Conservation (phyloP, 1,140 invertebrate species). For the Augochlora pura region DNA sequence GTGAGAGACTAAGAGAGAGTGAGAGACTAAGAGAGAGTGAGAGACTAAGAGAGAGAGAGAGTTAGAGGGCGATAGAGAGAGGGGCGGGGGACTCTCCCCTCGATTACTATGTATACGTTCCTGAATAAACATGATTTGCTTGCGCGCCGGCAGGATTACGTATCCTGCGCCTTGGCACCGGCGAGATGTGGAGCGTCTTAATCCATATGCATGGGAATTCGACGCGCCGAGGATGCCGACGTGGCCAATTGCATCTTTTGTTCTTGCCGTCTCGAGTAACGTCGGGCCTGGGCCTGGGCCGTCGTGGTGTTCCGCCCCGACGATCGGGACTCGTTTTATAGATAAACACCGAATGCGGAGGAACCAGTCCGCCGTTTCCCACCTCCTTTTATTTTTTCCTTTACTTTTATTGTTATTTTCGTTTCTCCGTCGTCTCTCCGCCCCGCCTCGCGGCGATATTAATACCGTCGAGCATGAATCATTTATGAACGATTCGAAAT, state of each 20-base stretch:
- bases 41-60: too few relatives aligned
- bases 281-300: too few relatives aligned
- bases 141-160: conserved; percentile 50
- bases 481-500: conserved; percentile 51
- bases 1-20: too few relatives aligned
- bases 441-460: neutral
- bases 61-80: too few relatives aligned
- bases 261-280: conserved; percentile 11
- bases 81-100: neutral
- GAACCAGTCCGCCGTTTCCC: neutral
- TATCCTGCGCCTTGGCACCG: conserved; percentile 41
- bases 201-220: conserved; percentile 63
- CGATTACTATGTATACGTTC: conserved; percentile 54
- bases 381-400: too few relatives aligned
- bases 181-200: conserved; percentile 60
- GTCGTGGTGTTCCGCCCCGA: conserved; percentile 16
- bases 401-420: too few relatives aligned
- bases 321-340: conserved; percentile 31
- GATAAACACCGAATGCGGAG: conserved; percentile 41
- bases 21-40: too few relatives aligned
- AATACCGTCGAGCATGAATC: conserved; percentile 37
- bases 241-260: conserved; percentile 49
- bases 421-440: too few relatives aligned
- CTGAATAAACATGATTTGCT: conserved; percentile 64
- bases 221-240: conserved; percentile 32